phyloP scores from a whole-genome alignment of 1,140 invertebrate species.

The Archivesica marissinica region DNA sequence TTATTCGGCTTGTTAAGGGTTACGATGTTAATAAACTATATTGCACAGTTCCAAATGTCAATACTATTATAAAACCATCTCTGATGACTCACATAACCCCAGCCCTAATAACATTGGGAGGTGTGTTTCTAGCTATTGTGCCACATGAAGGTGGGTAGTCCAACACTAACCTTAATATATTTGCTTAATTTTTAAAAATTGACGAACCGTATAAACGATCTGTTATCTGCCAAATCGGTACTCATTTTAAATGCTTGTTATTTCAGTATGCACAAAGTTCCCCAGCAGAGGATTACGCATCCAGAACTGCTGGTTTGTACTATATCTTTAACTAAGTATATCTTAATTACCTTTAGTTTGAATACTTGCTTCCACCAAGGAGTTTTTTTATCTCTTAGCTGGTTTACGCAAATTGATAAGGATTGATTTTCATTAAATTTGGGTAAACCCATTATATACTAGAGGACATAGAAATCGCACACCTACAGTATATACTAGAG shows the following conservation, averaged over 20 bases:
- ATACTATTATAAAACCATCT: too few species aligned
- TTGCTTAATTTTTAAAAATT: not conserved
- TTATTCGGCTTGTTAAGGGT: too few species aligned
- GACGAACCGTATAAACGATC: not conserved
- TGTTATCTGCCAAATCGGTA: too few species aligned
- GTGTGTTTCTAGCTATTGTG: not conserved
- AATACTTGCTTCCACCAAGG: too few species aligned
- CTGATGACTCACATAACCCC: not conserved
- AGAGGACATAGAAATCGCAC: too few species aligned
- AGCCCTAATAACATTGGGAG: not conserved
- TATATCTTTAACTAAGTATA: not conserved
- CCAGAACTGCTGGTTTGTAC: slow-evolving; percentile 32
- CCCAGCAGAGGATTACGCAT: slow-evolving; percentile 41
- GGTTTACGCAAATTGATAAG: too few species aligned
- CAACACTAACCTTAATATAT: not conserved
- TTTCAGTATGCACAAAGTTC: slow-evolving; percentile 52
- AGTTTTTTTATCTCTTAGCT: not conserved
- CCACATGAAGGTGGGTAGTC: too few species aligned
- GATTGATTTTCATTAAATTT: not conserved
- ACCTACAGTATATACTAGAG: too few species aligned
- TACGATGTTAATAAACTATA: too few species aligned
- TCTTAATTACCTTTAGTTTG: too few species aligned
- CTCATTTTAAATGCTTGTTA: not conserved
- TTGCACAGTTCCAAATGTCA: too few species aligned
- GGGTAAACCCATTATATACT: too few species aligned